Percentiles rank a stretch among this genome's conserved stretches.
Conservation (phyloP, 2,113 vertebrate genomes). For the Lagopus leucura region DNA sequence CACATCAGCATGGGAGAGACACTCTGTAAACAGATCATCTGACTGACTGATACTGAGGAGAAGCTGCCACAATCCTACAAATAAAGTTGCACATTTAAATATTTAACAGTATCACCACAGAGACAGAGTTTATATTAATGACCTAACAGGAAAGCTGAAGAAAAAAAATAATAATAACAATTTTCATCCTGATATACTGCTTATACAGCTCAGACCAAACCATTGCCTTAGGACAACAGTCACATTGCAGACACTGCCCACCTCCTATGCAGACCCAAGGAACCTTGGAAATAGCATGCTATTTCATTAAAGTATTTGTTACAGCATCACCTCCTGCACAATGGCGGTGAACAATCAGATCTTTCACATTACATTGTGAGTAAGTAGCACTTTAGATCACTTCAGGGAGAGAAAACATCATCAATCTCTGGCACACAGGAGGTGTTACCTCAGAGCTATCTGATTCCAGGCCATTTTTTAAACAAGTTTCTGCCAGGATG, state of each 20-base stretch:
- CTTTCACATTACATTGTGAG: not conserved
- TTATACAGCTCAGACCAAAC: not conserved
- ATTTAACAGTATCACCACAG: not conserved
- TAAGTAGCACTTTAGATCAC: not conserved
- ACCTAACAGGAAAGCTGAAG: not conserved
- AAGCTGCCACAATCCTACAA: conserved; percentile 23
- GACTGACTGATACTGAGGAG: not conserved
- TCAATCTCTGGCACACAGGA: not conserved
- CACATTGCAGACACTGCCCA: not conserved
- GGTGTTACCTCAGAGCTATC: not conserved
- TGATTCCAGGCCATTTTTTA: rapidly evolving
- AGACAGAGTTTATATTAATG: not conserved
- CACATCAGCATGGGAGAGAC: not conserved
- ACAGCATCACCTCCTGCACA: not conserved
- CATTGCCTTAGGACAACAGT: not conserved
- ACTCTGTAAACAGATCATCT: conserved; percentile 1
- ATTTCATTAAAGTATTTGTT: not conserved
- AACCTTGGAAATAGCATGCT: not conserved
- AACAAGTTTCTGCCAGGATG: not conserved
- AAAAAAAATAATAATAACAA: not conserved
- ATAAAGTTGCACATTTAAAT: conserved; percentile 6
- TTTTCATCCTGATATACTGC: not conserved
- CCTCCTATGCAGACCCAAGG: not conserved
- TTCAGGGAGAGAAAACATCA: not conserved
- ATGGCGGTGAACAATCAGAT: not conserved